These are phyloP conservation scores for Nomada flava DNA, from an alignment of 2,888 invertebrate species.

Conservation along the genomic window DNA sequence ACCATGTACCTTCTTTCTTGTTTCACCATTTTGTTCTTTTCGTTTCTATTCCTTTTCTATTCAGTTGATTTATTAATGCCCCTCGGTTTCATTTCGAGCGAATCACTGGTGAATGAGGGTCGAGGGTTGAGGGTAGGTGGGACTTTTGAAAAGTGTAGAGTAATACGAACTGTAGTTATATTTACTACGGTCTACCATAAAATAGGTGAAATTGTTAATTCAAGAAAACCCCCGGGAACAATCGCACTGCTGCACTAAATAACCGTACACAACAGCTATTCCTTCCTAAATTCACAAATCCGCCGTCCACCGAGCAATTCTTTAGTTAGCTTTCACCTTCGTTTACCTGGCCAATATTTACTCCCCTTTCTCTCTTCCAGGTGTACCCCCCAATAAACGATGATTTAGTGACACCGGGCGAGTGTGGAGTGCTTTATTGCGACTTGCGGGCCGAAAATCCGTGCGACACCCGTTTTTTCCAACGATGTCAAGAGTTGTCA, in stretches of 20 bases:
- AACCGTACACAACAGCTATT: too few species aligned
- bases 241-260: not conserved
- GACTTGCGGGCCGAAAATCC: not conserved
- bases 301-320: too few species aligned
- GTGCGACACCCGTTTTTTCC: not conserved
- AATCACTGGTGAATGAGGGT: too few species aligned
- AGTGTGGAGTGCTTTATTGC: not conserved
- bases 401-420: too few species aligned
- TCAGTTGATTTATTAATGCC: not conserved
- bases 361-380: too few species aligned
- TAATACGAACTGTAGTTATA: not conserved
- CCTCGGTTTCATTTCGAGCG: too few species aligned
- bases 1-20: conserved; percentile 18
- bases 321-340: too few species aligned
- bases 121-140: too few species aligned
- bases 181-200: not conserved
- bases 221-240: not conserved
- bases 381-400: too few species aligned
- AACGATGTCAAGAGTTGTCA: conserved; percentile 18
- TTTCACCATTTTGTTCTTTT: not conserved
- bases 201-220: not conserved
- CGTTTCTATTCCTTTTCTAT: not conserved
- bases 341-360: too few species aligned
- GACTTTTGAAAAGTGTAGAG: too few species aligned
- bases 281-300: too few species aligned